Base-by-base conservation (phyloP, 2,888 invertebrate genomes). In the Melinaea marsaeus region DNA sequence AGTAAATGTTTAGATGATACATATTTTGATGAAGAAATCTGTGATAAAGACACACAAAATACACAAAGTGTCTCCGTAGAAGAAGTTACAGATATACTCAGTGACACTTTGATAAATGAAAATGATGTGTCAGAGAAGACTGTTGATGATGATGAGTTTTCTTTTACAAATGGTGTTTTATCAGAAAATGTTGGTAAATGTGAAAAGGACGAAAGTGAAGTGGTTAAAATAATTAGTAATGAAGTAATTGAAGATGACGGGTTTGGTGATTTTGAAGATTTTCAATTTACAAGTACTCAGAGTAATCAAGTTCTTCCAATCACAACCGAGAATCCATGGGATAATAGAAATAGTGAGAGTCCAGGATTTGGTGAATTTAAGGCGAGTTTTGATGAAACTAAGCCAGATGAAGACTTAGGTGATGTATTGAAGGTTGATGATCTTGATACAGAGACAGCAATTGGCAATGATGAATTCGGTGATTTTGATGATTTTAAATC, bases 401-500 rank as follows among this genome's bases (percentile, higher is more conserved):
- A 58, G 32, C 56, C 55, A 13, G n/a, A 34, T 54, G 33, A 59
- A 55, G 35, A 42, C 1, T 54, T 56, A 42, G 33, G 58, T 37
- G 32, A 58, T 37, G 37, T 57, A 46, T 11, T 35, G 54, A 48
- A 69, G 61, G 61, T 72, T 58, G 64, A 64, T 68, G 65, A 68
- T 46, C 22, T 62, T 7, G 35, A 51, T 32, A 13, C 54, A 22
- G 57, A 61, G 55, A 6, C n/a, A 46, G 47, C 34, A 51, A 34
- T 33, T 55, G 68, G 71, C 67, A 83, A 84, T 80, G 83, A 86
- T 77, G 89, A 93, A 72, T 93, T 93, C 84, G 90, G 92, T 54
- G 92, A 93, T 75, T 93, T 93, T 83, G 88, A 92, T 81, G 91
- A 92, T 70, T 91, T 90, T 60, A 79, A 86, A 75, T 86, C 87